Percentiles rank a stretch among this genome's conserved stretches.
These are phyloP conservation scores for Melinaea marsaeus DNA, from an alignment of 2,888 invertebrate species.

Conservation along the genomic window DNA sequence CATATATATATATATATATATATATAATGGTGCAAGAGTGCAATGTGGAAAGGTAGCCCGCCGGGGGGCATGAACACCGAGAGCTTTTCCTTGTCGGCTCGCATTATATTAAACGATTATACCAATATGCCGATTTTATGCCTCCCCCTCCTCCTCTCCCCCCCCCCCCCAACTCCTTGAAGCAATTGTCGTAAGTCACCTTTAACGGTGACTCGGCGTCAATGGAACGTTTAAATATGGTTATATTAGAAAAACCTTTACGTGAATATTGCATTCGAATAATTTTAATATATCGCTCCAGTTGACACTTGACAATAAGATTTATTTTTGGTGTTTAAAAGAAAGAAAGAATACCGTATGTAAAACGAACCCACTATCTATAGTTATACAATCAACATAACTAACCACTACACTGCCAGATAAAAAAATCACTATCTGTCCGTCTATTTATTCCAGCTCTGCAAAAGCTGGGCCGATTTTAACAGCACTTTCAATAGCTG, in stretches of 20 bases:
- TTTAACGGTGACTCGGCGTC: slow-evolving; percentile 54
- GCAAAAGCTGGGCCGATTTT: too few relatives aligned
- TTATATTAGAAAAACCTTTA: slow-evolving; percentile 8
- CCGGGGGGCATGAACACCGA: slow-evolving; percentile 51
- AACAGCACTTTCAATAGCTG: too few relatives aligned
- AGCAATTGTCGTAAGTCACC: slow-evolving; percentile 67
- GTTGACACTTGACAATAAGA: not conserved
- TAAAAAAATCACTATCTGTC: too few relatives aligned
- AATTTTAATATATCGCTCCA: not conserved
- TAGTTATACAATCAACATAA: too few relatives aligned
- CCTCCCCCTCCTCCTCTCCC: slow-evolving; percentile 50
- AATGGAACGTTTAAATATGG: slow-evolving; percentile 16
- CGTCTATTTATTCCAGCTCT: too few relatives aligned
- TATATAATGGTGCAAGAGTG: slow-evolving; percentile 36
- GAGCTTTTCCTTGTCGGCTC: slow-evolving; percentile 74
- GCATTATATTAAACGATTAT: slow-evolving; percentile 76
- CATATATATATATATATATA: slow-evolving; percentile 7
- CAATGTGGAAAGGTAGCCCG: slow-evolving; percentile 44
- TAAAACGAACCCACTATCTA: too few relatives aligned
- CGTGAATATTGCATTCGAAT: not conserved
- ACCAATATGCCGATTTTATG: slow-evolving; percentile 51
- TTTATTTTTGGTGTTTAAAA: not conserved
- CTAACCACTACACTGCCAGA: too few relatives aligned
- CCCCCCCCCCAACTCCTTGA: slow-evolving; percentile 63
- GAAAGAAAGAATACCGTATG: too few relatives aligned